Evolutionary conservation across 2,113 vertebrate genomes (phyloP).

Genomic region (Tiliqua scincoides): DNA sequence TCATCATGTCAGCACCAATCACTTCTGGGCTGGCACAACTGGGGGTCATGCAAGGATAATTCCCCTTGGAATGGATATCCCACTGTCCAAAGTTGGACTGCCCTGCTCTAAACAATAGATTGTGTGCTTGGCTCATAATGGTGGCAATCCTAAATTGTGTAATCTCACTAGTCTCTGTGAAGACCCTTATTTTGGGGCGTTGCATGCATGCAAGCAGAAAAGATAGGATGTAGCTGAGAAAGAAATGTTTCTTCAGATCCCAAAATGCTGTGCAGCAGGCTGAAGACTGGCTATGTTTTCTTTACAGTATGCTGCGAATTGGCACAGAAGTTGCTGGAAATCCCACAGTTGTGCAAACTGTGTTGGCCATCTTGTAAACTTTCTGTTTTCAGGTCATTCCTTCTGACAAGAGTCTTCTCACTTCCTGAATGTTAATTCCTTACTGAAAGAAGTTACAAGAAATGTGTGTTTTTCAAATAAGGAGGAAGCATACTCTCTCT

Average conservation of each 20-base stretch:
- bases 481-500: neutral
- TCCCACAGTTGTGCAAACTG: neutral
- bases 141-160: too few species aligned
- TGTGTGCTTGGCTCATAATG: too few species aligned
- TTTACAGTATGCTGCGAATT: neutral
- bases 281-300: neutral
- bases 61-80: too few species aligned
- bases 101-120: too few species aligned
- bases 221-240: neutral
- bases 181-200: neutral
- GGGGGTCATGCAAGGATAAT: too few species aligned
- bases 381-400: neutral
- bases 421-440: neutral
- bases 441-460: neutral
- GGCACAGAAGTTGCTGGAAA: neutral
- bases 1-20: too few species aligned
- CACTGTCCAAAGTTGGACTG: too few species aligned
- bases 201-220: neutral
- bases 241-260: neutral
- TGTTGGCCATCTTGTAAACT: neutral
- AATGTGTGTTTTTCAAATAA: neutral
- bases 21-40: too few species aligned
- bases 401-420: neutral
- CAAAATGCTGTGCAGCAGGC: neutral
- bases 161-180: neutral